Conservation (phyloP, 37 sponge, comb jelly and placozoan genomes). For the Ephydatia muelleri region DNA sequence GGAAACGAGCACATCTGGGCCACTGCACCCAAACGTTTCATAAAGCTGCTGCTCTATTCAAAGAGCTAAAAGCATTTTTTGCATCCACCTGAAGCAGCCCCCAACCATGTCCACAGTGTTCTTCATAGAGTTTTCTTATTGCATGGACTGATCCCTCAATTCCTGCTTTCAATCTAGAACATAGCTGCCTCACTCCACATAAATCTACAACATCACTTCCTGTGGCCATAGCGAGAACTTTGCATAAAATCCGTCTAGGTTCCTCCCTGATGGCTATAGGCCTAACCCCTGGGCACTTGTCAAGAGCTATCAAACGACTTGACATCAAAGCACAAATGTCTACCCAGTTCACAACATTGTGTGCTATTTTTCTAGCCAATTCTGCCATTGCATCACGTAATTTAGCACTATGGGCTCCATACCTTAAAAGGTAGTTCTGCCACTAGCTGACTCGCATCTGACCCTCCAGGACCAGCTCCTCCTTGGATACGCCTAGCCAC, state of each 20-base stretch:
- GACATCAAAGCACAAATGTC: constrained; percentile 2
- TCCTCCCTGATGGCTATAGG: constrained; percentile 8
- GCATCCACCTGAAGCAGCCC: constrained; percentile 37
- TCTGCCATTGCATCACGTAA: too few species aligned
- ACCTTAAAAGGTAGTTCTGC: constrained; percentile 18
- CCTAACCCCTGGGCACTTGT: constrained; percentile 15
- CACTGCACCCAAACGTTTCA: too few species aligned
- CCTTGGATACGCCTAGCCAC: constrained; percentile 13
- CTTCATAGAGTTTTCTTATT: constrained; percentile 42
- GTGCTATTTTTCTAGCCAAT: background rate
- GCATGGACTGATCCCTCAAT: too few species aligned
- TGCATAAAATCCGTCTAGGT: constrained; percentile 14
- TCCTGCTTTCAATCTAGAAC: constrained; percentile 23
- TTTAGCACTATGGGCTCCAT: constrained; percentile 29
- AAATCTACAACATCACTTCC: constrained; percentile 14
- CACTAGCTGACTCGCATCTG: constrained; percentile 10
- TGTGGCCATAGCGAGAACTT: constrained; percentile 22
- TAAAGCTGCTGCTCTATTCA: too few species aligned
- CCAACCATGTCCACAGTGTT: constrained; percentile 23
- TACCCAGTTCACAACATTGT: constrained; percentile 9
- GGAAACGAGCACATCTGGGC: too few species aligned
- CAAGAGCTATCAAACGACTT: background rate
- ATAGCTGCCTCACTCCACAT: constrained; percentile 20
- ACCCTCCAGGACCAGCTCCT: constrained; percentile 36
- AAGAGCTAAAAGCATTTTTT: too few species aligned